Conservation (phyloP, 2,113 vertebrate genomes). For the Dicentrarchus labrax region DNA sequence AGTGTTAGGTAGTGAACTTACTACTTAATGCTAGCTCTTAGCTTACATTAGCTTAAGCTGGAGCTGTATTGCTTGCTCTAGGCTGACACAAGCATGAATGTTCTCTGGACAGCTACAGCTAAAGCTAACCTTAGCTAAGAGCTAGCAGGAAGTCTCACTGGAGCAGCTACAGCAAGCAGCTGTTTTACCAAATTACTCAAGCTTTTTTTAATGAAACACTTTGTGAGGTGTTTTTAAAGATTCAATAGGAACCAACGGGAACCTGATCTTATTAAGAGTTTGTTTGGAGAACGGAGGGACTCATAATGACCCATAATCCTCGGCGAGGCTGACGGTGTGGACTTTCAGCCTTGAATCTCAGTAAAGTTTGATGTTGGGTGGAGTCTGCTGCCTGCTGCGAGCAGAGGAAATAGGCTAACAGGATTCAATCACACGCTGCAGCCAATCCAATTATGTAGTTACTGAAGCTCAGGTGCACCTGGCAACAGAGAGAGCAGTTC, state of each 20-base stretch:
- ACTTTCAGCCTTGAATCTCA: constrained; percentile 31
- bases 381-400: constrained; percentile 38
- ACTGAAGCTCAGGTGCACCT: constrained; percentile 62
- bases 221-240: neutral
- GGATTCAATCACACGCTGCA: constrained; percentile 76
- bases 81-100: neutral
- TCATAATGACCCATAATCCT: constrained; percentile 62
- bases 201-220: neutral
- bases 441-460: constrained; percentile 78
- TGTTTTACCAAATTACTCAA: neutral
- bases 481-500: neutral
- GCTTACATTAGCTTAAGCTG: no score
- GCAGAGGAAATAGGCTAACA: constrained; percentile 77
- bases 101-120: no score
- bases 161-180: neutral
- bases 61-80: no score
- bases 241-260: neutral
- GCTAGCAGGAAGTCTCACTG: neutral
- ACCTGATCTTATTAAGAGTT: constrained; percentile 50
- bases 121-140: neutral
- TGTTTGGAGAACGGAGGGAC: constrained; percentile 42
- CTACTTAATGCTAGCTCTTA: no score
- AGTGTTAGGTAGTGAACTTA: no score
- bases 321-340: constrained; percentile 20
- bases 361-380: constrained; percentile 33